Percentiles rank a stretch among this genome's conserved stretches.
phyloP scores from a whole-genome alignment of 2,797 vertebrate species.

The Malurus splendens region DNA sequence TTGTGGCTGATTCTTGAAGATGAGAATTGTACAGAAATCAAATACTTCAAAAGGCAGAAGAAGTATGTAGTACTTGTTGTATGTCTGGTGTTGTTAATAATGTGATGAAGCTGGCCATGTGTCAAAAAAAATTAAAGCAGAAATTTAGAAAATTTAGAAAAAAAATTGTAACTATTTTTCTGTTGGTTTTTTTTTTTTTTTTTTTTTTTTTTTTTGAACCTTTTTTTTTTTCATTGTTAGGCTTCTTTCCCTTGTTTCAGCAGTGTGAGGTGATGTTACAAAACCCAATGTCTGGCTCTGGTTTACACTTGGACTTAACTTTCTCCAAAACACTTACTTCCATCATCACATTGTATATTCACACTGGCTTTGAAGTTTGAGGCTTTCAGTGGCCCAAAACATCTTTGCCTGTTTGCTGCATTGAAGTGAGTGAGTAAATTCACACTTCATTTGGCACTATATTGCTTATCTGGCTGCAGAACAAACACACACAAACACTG shows the following conservation, averaged over 20 bases:
- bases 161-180: not conserved
- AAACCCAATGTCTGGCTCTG: not conserved
- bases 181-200: not conserved
- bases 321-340: not conserved
- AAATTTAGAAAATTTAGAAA: too few species aligned
- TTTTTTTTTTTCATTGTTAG: not conserved
- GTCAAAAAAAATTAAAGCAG: too few species aligned
- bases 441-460: not conserved
- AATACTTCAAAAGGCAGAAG: not conserved
- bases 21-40: not conserved
- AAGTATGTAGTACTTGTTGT: rapidly evolving
- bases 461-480: not conserved
- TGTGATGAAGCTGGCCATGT: not conserved
- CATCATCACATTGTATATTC: not conserved
- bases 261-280: rapidly evolving
- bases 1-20: not conserved
- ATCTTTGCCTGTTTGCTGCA: not conserved
- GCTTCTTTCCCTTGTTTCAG: not conserved
- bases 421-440: not conserved
- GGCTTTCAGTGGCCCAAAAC: not conserved
- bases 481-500: not conserved
- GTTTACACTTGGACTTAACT: not conserved
- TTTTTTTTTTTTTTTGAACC: not conserved
- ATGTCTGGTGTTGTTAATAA: not conserved
- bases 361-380: not conserved